Conservation (phyloP, 2,888 invertebrate genomes). For the Oligia strigilis region DNA sequence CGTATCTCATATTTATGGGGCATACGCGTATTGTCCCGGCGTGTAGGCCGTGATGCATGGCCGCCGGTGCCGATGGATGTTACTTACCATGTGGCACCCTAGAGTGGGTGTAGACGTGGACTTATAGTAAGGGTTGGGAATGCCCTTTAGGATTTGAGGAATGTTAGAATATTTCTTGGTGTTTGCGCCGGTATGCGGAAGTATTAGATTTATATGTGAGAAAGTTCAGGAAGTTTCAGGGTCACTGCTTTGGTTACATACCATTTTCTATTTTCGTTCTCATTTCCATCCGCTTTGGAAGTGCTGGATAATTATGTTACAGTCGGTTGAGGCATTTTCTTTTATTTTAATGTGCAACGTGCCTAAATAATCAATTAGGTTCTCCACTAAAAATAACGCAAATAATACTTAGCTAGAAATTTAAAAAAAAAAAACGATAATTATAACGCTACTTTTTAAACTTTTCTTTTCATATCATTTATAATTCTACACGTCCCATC, state of each 20-base stretch:
- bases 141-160: constrained; percentile 47
- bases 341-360: neutral
- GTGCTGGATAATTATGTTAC: too few species aligned
- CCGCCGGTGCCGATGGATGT: constrained; percentile 75
- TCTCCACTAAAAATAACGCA: neutral
- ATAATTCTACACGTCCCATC: neutral
- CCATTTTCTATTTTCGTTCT: neutral
- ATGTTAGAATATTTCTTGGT: constrained; percentile 27
- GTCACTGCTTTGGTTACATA: neutral
- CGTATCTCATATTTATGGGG: constrained; percentile 86
- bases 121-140: constrained; percentile 60
- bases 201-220: constrained; percentile 48
- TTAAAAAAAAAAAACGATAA: neutral
- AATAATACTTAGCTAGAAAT: neutral
- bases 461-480: too few species aligned
- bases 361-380: too few species aligned
- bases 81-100: constrained; percentile 71
- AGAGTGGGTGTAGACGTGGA: constrained; percentile 71
- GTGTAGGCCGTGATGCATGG: constrained; percentile 85
- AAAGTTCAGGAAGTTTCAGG: constrained; percentile 21
- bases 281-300: too few species aligned
- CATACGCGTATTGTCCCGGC: constrained; percentile 73
- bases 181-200: constrained; percentile 48
- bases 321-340: neutral
- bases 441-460: neutral